phyloP scores from a whole-genome alignment of 2,113 vertebrate species.

The Gavia stellata region DNA sequence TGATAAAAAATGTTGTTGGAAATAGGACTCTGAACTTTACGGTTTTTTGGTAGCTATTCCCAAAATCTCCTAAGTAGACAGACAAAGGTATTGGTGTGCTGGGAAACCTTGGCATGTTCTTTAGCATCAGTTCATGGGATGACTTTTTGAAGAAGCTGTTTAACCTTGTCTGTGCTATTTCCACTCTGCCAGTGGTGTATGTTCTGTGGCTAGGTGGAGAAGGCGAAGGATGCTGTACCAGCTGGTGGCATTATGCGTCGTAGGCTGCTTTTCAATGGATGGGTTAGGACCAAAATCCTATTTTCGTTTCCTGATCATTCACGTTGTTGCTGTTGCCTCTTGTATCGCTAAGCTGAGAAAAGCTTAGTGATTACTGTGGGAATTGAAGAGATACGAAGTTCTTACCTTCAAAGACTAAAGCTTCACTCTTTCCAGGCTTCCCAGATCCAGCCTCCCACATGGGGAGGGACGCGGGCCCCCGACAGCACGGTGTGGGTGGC shows the following conservation, averaged over 20 bases:
- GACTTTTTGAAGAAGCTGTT: not conserved
- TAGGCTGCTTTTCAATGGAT: not conserved
- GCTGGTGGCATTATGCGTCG: not conserved
- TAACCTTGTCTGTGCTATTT: not conserved
- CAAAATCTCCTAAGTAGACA: not conserved
- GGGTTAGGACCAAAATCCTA: not conserved
- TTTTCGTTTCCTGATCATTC: not conserved
- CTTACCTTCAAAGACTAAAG: not conserved
- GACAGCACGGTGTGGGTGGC: not conserved
- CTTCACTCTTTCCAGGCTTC: not conserved
- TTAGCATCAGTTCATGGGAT: not conserved
- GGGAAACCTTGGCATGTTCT: not conserved
- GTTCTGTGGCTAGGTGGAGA: not conserved
- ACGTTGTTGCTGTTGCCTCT: not conserved
- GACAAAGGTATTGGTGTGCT: not conserved
- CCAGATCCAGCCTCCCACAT: not conserved
- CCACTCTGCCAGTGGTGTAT: fast-evolving
- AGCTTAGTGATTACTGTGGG: not conserved
- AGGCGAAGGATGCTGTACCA: not conserved
- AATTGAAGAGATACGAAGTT: not conserved
- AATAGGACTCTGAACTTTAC: not conserved
- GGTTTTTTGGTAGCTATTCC: not conserved
- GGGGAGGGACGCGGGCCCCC: not conserved
- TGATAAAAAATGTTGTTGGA: not conserved
- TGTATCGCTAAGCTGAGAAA: not conserved